Evolutionary conservation across 30 jellyfish, hydroid and myxozoan species (phyloP), one percentile per base, ranked within the genome.

Genomic region (Rhopilema esculentum): DNA sequence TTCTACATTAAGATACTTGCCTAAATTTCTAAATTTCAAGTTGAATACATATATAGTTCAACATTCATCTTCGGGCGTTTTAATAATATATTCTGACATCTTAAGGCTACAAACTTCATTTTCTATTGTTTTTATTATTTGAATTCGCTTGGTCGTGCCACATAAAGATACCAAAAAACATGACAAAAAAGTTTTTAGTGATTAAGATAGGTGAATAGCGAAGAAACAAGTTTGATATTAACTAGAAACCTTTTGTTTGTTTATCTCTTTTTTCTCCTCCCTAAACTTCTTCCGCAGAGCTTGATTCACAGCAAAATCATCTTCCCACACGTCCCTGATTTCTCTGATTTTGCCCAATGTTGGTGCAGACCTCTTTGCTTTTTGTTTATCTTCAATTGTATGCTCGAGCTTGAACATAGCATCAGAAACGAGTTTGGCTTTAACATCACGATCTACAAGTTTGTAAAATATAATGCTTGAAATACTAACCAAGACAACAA

Each of bases 381-480:
- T 88, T 51, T 69, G 90, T 40, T 91, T 88, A 66, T 96, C 99
- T 30, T 49, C 82, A 29, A 89, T 92, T 49, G 79, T 66, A 53
- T 96, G 99, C 69, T 96, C 99, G 1, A 96, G 97, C 52, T 92
- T 83, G 88, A 53, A 96, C 99, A 96, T 96, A 19, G 99, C 98
- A 73, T 96, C 91, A 20, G 97, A 69, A 31, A 87, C 80, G 16
- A 96, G 89, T 75, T 91, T 91, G 18, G 90, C 92, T 80, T 96
- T 96, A 62, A 91, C 98, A 50, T 88, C 98, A 1, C 96, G 96
- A 65, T 96, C 99, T 96, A 79, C 1, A 65, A 67, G 22, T 21
- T 15, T 8, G 12, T 4, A 69, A 40, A 40, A 12, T 40, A 40
- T n/a, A 40, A 40, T 40, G 12, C 57, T 40, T 40, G 57, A 2